Percentiles rank a stretch among this genome's conserved stretches.
phyloP scores from a whole-genome alignment of 2,113 vertebrate species.

The Rana temporaria region DNA sequence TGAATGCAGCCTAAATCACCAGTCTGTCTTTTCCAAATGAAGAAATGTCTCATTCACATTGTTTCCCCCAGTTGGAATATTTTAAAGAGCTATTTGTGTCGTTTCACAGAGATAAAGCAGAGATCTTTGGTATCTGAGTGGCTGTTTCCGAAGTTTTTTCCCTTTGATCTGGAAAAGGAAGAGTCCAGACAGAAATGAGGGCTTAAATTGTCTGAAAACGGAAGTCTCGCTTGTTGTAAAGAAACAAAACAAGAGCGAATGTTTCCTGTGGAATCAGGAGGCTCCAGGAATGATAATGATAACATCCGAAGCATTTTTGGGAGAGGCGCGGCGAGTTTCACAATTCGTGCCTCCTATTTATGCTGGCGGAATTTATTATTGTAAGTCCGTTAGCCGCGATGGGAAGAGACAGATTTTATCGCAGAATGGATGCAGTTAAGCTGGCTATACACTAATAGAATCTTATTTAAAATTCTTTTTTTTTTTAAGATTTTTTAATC shows the following conservation, averaged over 20 bases:
- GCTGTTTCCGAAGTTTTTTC: background rate
- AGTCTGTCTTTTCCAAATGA: no score
- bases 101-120: background rate
- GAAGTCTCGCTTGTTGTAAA: slow-evolving; percentile 11
- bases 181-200: slow-evolving; percentile 13
- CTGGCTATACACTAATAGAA: no score
- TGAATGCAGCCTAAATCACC: no score
- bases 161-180: slow-evolving; percentile 14
- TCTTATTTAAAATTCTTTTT: no score
- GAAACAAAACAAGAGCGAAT: background rate
- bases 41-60: no score
- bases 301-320: slow-evolving; percentile 25
- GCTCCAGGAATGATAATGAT: slow-evolving; percentile 27
- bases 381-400: no score
- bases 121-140: background rate
- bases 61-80: no score
- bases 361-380: background rate
- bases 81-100: no score
- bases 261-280: background rate
- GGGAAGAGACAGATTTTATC: no score
- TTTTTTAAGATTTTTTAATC: no score
- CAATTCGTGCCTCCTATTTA: background rate
- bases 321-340: background rate
- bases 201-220: slow-evolving; percentile 21
- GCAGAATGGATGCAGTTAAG: no score